These are phyloP conservation scores for Cliona cf. orientalis DNA, from an alignment of 37 sponge, comb jelly and placozoan genomes.

Conservation along the genomic window DNA sequence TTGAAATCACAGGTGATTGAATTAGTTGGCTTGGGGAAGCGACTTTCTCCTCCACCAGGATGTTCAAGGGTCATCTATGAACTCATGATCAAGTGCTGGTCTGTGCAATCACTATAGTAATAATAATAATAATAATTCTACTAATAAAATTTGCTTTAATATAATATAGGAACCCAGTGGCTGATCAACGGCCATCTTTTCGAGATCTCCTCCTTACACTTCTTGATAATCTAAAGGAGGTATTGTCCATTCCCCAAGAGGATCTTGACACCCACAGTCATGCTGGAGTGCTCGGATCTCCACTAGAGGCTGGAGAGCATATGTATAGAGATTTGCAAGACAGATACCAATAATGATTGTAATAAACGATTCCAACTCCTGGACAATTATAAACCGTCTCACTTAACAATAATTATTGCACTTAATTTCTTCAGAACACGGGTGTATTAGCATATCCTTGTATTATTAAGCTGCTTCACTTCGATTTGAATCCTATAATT, in stretches of 20 bases:
- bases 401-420: too few relatives aligned
- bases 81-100: slow-evolving; percentile 37
- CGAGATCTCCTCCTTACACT: not conserved
- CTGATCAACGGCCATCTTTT: slow-evolving; percentile 1
- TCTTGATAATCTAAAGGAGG: not conserved
- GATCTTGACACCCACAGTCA: not conserved
- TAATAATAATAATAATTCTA: not conserved
- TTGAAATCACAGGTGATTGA: slow-evolving; percentile 1
- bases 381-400: too few relatives aligned
- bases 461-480: too few relatives aligned
- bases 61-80: slow-evolving; percentile 26
- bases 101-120: not conserved
- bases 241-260: not conserved
- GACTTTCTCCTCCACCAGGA: slow-evolving; percentile 38
- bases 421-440: too few relatives aligned
- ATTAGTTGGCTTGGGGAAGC: not conserved
- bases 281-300: slow-evolving; percentile 6
- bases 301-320: slow-evolving; percentile 13
- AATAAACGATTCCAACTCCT: too few relatives aligned
- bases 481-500: too few relatives aligned
- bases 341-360: too few relatives aligned
- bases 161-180: slow-evolving; percentile 15
- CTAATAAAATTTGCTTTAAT: too few relatives aligned
- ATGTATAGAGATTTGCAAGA: slow-evolving; percentile 32
- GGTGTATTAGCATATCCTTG: too few relatives aligned